phyloP scores from a whole-genome alignment of 2,113 vertebrate genomes.

The Stegastes partitus region DNA sequence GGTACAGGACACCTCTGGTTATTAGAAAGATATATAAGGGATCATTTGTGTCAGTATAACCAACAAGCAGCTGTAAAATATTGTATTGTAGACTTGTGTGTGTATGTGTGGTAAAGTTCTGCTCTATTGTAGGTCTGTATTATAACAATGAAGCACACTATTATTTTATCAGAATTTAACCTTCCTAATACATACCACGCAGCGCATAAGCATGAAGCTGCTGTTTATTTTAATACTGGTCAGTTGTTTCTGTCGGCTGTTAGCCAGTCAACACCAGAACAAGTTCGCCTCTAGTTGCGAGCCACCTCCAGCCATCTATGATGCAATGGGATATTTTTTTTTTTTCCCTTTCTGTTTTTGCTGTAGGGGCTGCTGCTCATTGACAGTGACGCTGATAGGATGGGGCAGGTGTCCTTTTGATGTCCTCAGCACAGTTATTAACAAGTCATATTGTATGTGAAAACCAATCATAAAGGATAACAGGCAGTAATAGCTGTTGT shows the following conservation, averaged over 20 bases:
- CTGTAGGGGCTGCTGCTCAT: slow-evolving; percentile 57
- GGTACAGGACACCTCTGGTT: too few species aligned
- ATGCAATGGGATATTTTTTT: slow-evolving; percentile 28
- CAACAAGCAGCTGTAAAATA: too few species aligned
- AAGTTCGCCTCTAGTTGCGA: slow-evolving; percentile 16
- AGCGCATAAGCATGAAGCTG: neutral
- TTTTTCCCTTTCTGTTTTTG: slow-evolving; percentile 3
- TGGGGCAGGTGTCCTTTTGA: slow-evolving; percentile 75
- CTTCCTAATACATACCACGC: neutral
- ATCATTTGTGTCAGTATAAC: too few species aligned
- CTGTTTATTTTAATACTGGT: neutral
- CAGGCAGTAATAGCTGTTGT: slow-evolving; percentile 79
- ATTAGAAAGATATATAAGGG: too few species aligned
- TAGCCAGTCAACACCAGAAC: slow-evolving; percentile 15
- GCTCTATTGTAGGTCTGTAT: neutral
- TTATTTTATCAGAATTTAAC: neutral
- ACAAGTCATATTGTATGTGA: slow-evolving; percentile 72
- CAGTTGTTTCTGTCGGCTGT: neutral
- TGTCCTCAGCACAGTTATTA: slow-evolving; percentile 77
- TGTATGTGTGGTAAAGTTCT: too few species aligned
- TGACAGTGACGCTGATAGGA: slow-evolving; percentile 75
- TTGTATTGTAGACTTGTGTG: too few species aligned
- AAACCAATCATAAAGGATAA: slow-evolving; percentile 79
- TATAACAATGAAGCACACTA: neutral
- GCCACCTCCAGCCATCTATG: slow-evolving; percentile 36